Conservation (phyloP, 2,888 invertebrate species). For the Caenorhabditis plicata region DNA sequence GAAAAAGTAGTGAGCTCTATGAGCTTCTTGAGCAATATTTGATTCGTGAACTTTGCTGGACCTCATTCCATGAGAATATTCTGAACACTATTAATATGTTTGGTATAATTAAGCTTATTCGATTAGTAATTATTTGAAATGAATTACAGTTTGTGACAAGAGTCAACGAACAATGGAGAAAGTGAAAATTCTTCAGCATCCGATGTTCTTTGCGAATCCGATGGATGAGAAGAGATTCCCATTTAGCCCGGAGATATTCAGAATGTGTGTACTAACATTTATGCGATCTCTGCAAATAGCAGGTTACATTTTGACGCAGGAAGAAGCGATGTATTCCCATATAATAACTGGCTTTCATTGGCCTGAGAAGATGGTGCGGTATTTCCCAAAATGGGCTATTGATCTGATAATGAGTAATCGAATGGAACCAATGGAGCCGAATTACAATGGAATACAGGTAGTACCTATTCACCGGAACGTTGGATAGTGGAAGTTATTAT, state of each 20-base stretch:
- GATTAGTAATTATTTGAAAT: no score
- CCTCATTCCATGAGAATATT: slow-evolving; percentile 23
- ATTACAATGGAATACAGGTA: slow-evolving; percentile 11
- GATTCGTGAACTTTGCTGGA: slow-evolving; percentile 40
- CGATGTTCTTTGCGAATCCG: slow-evolving; percentile 11
- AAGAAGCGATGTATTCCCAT: not conserved
- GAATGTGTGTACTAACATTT: slow-evolving; percentile 37
- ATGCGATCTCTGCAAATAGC: slow-evolving; percentile 41
- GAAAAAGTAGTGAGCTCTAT: slow-evolving; percentile 32
- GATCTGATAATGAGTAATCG: slow-evolving; percentile 3
- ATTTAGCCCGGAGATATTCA: slow-evolving; percentile 46
- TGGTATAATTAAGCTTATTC: not conserved
- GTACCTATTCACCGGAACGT: not conserved
- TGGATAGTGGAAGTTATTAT: not conserved
- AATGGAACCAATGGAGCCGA: not conserved
- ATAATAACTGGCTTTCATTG: slow-evolving; percentile 13
- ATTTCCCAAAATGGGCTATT: slow-evolving; percentile 25
- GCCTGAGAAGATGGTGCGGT: slow-evolving; percentile 19
- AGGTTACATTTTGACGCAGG: slow-evolving; percentile 18
- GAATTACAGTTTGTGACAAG: no score
- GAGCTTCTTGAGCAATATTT: slow-evolving; percentile 35
- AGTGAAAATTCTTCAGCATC: slow-evolving; percentile 8
- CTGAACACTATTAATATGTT: not conserved
- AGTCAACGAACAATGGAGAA: no score
- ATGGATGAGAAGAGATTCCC: slow-evolving; percentile 20